Percentiles rank a stretch among this genome's conserved stretches.
Conservation (phyloP, 2,888 invertebrate genomes). For the Aphidius colemani region DNA sequence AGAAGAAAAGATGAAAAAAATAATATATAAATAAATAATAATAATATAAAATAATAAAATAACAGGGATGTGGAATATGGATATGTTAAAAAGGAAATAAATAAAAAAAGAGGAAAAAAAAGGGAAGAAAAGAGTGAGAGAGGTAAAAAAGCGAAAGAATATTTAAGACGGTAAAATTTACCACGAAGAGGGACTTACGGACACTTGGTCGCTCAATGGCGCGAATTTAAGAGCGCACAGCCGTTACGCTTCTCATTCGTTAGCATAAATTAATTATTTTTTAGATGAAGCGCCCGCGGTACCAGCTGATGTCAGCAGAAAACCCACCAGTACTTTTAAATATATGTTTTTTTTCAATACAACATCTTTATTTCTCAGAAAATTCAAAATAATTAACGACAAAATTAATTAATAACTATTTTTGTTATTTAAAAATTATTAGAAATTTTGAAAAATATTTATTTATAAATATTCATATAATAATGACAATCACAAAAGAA, state of each 20-base stretch:
- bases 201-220: constrained; percentile 58
- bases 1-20: constrained; percentile 17
- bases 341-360: background rate
- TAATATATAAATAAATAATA: constrained; percentile 28
- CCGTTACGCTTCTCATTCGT: constrained; percentile 59
- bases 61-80: constrained; percentile 22
- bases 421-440: too few species aligned
- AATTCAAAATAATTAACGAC: too few species aligned
- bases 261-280: constrained; percentile 59
- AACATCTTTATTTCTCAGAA: background rate
- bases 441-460: background rate
- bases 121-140: too few species aligned
- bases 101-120: constrained; percentile 30
- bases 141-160: too few species aligned
- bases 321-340: constrained; percentile 19
- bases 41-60: constrained; percentile 1
- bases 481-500: too few species aligned
- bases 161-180: constrained; percentile 2
- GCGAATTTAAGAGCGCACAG: constrained; percentile 57
- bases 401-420: too few species aligned
- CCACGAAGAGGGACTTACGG: constrained; percentile 49
- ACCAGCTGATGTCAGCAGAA: constrained; percentile 43
- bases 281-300: constrained; percentile 36
- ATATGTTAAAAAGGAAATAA: constrained; percentile 29
- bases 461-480: background rate